Evolutionary conservation across 2,797 vertebrate species (phyloP).

Genomic region (Harpagifer antarcticus): DNA sequence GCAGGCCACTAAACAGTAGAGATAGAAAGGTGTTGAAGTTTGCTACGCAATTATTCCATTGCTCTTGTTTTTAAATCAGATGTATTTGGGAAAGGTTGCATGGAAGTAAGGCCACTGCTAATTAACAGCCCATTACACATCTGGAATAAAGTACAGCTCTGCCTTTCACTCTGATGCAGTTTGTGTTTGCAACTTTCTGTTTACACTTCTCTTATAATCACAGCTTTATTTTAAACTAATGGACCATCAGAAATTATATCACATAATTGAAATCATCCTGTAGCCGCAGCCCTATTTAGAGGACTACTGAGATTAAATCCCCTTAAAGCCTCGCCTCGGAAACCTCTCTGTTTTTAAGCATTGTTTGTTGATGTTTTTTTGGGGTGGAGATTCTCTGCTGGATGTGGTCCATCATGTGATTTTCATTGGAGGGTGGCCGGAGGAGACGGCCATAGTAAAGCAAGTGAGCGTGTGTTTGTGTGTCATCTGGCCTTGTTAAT

Average conservation of each 20-base stretch:
- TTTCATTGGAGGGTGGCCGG: slow-evolving; percentile 66
- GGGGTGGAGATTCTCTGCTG: slow-evolving; percentile 53
- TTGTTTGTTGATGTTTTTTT: slow-evolving; percentile 71
- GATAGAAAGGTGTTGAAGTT: slow-evolving; percentile 65
- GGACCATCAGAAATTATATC: slow-evolving; percentile 84
- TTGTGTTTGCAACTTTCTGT: slow-evolving; percentile 71
- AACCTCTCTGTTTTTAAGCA: slow-evolving; percentile 37
- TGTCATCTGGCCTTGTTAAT: slow-evolving; percentile 67
- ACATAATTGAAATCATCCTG: slow-evolving; percentile 80
- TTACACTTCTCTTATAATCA: slow-evolving; percentile 74
- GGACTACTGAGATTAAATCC: slow-evolving; percentile 48
- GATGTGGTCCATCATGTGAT: slow-evolving; percentile 72
- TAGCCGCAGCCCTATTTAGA: slow-evolving; percentile 53
- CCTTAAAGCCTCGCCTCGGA: slow-evolving; percentile 51
- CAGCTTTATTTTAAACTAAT: slow-evolving; percentile 84
- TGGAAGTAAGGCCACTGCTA: slow-evolving; percentile 56
- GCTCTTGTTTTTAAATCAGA: slow-evolving; percentile 39
- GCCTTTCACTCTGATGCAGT: slow-evolving; percentile 43
- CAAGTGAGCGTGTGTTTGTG: slow-evolving; percentile 50
- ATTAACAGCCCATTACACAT: slow-evolving; percentile 72
- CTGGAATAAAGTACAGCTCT: slow-evolving; percentile 65
- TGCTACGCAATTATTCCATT: slow-evolving; percentile 47
- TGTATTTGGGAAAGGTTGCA: slow-evolving; percentile 53
- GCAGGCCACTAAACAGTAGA: slow-evolving; percentile 51
- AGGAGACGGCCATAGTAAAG: slow-evolving; percentile 56